Conservation (phyloP, 2,888 invertebrate species). For the Agrotis segetum region DNA sequence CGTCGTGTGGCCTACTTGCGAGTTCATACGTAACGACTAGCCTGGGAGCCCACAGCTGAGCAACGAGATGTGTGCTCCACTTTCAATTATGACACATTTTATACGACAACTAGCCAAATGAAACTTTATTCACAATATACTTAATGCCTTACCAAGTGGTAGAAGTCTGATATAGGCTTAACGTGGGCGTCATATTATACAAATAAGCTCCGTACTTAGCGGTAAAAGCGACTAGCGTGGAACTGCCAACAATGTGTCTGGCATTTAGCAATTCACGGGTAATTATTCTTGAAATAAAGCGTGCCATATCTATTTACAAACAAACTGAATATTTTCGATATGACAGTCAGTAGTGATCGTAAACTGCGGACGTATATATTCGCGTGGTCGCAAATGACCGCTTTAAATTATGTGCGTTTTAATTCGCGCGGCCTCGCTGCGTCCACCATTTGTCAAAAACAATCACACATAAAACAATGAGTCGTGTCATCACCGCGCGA, state of each 20-base stretch:
- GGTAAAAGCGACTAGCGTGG: neutral
- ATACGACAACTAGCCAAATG: neutral
- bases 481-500: conserved; percentile 74
- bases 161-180: conserved; percentile 8
- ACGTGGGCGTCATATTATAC: neutral
- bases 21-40: neutral
- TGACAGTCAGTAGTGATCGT: conserved; percentile 32
- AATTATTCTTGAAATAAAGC: neutral
- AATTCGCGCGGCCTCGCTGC: conserved; percentile 69
- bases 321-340: conserved; percentile 17
- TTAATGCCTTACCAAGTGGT: conserved; percentile 18
- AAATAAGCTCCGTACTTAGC: neutral
- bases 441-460: conserved; percentile 82
- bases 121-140: conserved; percentile 14
- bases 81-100: conserved; percentile 12
- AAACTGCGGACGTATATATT: conserved; percentile 61
- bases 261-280: neutral
- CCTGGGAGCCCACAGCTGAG: neutral
- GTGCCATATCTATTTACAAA: neutral
- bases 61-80: conserved; percentile 5
- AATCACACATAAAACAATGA: conserved; percentile 83
- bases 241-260: conserved; percentile 7
- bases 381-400: conserved; percentile 70
- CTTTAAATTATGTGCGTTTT: conserved; percentile 80
- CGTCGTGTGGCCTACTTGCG: neutral